A percentile compares a stretch with the other conserved stretches of the same genome.
These are phyloP conservation scores for Cybosia mesomella DNA, from an alignment of 2,888 invertebrate species.

Conservation along the genomic window DNA sequence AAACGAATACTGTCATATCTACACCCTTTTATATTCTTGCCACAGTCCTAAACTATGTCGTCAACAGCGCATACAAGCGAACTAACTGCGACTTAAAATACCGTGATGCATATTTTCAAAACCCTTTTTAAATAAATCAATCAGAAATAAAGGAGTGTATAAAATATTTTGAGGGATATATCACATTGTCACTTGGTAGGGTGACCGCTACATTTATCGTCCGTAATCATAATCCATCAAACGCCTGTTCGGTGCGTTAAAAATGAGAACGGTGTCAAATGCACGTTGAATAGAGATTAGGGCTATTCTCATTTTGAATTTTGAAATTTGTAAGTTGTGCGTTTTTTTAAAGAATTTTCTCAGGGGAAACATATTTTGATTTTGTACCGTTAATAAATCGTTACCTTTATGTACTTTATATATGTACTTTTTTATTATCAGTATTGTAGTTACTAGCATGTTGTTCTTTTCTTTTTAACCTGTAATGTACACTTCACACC, in stretches of 20 bases:
- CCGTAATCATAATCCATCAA: conserved; percentile 77
- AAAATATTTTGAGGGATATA: conserved; percentile 67
- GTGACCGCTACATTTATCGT: conserved; percentile 61
- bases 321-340: background rate
- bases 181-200: conserved; percentile 74
- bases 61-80: conserved; percentile 8
- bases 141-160: conserved; percentile 57
- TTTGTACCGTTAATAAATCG: background rate
- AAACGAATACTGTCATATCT: conserved; percentile 14
- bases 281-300: conserved; percentile 58
- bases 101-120: conserved; percentile 21
- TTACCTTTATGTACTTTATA: too few species aligned
- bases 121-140: conserved; percentile 48
- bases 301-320: conserved; percentile 57
- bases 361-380: conserved; percentile 9
- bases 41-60: conserved; percentile 16
- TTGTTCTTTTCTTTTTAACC: too few species aligned
- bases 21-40: conserved; percentile 12
- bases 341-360: conserved; percentile 5
- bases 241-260: conserved; percentile 42
- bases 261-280: conserved; percentile 62
- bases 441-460: too few species aligned
- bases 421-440: too few species aligned
- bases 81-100: conserved; percentile 13
- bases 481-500: too few species aligned